Base-by-base conservation (phyloP, 2,797 vertebrate genomes). In the Aplochiton taeniatus region DNA sequence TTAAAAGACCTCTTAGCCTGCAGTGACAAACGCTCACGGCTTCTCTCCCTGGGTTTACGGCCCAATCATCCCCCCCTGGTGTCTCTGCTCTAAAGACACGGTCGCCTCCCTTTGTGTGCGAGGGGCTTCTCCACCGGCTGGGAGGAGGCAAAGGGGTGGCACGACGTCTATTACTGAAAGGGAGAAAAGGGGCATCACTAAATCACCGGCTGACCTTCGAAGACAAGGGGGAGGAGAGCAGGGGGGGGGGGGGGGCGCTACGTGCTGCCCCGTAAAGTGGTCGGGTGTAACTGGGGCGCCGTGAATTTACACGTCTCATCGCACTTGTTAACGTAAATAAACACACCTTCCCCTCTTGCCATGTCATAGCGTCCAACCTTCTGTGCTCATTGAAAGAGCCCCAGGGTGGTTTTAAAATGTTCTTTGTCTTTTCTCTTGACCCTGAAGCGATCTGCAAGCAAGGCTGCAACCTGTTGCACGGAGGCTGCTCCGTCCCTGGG, bases 391-490 rank as follows among this genome's bases (percentile, higher is more conserved):
- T 31, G 2, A 31, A 31, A 31, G 31, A 31, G 31, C 31, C 3
- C 31, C 31, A 31, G 31, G 31, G 31, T 31, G 31, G 6, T 31
- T n/a, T 31, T 31, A 31, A 31, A 31, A 31, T 31, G 31, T 6
- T 31, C 14, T 58, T 8, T 7, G 6, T 65, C 48, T 14, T 53
- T n/a, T 61, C 61, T 68, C 46, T 13, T 50, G 14, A n/a, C 44
- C 46, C n/a, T 60, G 5, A 19, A 99, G 97, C 97, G 0, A 95
- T 97, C 84, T 99, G 97, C 87, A 98, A 93, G 79, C 96, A 95
- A 86, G 97, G 97, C 69, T 99, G 97, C 83, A 94, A 96, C 89
- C 90, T 95, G 85, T 85, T 96, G 76, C 94, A 95, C 8, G 96
- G 95, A 51, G 82, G 90, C 68, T 99, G 97, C 78, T 49, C 73